phyloP scores from a whole-genome alignment of 2,113 vertebrate species.

The Ascaphus truei region DNA sequence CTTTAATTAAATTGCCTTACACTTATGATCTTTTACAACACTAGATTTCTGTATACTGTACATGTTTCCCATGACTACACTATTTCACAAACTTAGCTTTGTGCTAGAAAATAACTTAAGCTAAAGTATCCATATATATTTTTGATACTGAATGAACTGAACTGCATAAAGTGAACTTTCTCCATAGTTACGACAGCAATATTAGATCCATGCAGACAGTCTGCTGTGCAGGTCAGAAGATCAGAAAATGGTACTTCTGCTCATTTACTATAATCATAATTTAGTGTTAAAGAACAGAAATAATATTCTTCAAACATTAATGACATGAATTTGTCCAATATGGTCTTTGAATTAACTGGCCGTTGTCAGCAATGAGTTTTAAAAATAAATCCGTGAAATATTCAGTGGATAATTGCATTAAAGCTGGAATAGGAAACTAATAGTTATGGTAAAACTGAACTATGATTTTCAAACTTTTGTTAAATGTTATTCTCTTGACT shows the following conservation, averaged over 20 bases:
- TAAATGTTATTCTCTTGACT: background rate
- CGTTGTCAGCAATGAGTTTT: slow-evolving; percentile 4
- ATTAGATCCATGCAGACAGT: slow-evolving; percentile 41
- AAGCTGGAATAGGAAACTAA: slow-evolving; percentile 3
- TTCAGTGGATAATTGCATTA: slow-evolving; percentile 21
- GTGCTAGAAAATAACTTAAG: background rate
- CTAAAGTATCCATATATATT: no score
- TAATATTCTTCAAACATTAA: slow-evolving; percentile 8
- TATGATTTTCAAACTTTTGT: background rate
- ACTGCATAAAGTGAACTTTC: slow-evolving; percentile 37
- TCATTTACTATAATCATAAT: slow-evolving; percentile 5
- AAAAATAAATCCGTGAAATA: slow-evolving; percentile 22
- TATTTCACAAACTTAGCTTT: background rate
- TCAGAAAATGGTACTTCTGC: background rate
- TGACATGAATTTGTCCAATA: slow-evolving; percentile 10
- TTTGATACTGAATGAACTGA: slow-evolving; percentile 41
- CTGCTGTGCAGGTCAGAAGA: slow-evolving; percentile 27
- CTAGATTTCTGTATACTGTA: background rate
- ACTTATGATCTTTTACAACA: slow-evolving; percentile 11
- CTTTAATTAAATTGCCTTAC: slow-evolving; percentile 2
- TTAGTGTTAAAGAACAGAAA: background rate
- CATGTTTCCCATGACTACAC: background rate
- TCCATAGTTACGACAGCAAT: slow-evolving; percentile 18
- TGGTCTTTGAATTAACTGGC: background rate
- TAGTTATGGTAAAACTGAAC: background rate